Base-by-base conservation (phyloP, 2,797 vertebrate genomes). In the Poeciliopsis presidionis region DNA sequence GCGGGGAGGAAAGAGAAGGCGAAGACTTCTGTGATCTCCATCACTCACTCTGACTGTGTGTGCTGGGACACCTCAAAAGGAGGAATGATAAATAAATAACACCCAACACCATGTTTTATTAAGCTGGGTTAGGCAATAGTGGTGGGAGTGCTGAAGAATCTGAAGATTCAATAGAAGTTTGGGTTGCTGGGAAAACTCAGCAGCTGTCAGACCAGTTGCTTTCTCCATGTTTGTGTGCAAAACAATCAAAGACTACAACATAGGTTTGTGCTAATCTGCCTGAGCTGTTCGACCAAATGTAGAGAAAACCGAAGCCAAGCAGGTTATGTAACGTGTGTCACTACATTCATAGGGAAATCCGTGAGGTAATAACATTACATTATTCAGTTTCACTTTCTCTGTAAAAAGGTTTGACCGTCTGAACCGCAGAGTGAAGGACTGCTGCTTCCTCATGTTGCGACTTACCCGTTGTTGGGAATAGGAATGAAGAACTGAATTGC, bases 61-160 rank as follows among this genome's bases (percentile, higher is more conserved):
- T 78, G 14, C 79, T 83, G 87, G 85, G 91, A 93, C 86, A 90
- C 92, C 93, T 95, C 90, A 93, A 91, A 94, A 90, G 84, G 86
- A 80, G 76, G 78, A 90, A 91, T 90, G 81, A 91, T 94, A 95
- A 95, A 95, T 95, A 95, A 95, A 93, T 92, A 94, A 94, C 90
- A 89, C 81, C 83, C 90, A 93, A 89, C 93, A 81, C 51, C 86
- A 94, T 96, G 90, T 94, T 95, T 95, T 95, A 95, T 96, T 95
- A 89, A 96, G 81, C 79, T 14, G 70, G 74, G 65, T 81, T 79
- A 89, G 90, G 74, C 89, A 90, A 86, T 90, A 80, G 89, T 76
- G 80, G 87, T 77, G 80, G 83, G 74, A 86, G 87, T 84, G 83
- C 75, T 53, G 72, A 82, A 90, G 82, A 89, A 87, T 86, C 86